Evolutionary conservation across 1,140 invertebrate species (phyloP), one percentile per base, ranked within the genome.

Genomic region (Drosophila gunungcola): DNA sequence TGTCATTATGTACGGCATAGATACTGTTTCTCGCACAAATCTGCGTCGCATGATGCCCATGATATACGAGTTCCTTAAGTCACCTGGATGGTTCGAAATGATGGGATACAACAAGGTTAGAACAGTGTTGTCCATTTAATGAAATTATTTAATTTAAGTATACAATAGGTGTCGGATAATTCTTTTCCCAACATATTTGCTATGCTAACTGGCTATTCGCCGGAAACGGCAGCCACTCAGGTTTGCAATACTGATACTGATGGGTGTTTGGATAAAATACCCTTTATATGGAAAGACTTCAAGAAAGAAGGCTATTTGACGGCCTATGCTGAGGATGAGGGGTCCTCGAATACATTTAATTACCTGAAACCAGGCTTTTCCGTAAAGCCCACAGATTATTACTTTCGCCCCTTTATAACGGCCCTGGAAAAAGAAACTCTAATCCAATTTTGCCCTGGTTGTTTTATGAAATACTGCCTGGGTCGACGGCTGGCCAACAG

Each of bases 171-270:
- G 55, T 96, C 94, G 0, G 96, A 96, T 64, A 97, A 97, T 72
- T 97, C 96, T 0, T 97, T 96, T 91, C 96, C 96, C 0, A 97
- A 97, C 92, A 80, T 97, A 32, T 95, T 97, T 93, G 95, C 96
- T 0, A 92, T 96, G 4, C 91, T 97, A 4, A 96, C 95, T 6
- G 96, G 96, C 1, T 93, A 94, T 52, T 94, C 88, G 82, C 80
- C 92, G 39, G 78, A 83, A n/a, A 91, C 93, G 73, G 92, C 94
- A 4, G 91, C 93, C 69, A 49, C 80, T 16, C 38, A 62, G 3
- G 80, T 93, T 65, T 95, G 95, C 73, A 92, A 93, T 54, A 93
- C 94, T 94, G 21, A 92, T 83, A 57, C 82, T 68, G 25, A 67
- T 79, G 1, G 93, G 16, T 93, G 92, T 25, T 73, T 95, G 51